Conservation (phyloP, 2,113 vertebrate species). For the Tinamus guttatus region DNA sequence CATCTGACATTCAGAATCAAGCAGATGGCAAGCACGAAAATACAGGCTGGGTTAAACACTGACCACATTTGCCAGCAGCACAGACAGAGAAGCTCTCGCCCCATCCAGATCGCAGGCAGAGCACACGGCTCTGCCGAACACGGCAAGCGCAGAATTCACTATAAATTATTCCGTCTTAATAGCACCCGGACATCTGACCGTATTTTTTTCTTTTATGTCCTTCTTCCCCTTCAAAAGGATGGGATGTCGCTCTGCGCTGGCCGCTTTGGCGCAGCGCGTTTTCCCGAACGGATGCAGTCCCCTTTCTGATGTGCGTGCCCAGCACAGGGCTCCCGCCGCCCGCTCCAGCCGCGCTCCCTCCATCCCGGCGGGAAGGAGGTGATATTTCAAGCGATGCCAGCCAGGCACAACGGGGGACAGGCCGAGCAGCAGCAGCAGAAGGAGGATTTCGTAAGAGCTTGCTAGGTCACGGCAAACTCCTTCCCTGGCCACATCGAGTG, state of each 20-base stretch:
- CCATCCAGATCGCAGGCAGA: constrained; percentile 60
- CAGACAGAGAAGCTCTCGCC: constrained; percentile 55
- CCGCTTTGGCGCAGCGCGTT: constrained; percentile 32
- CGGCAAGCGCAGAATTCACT: constrained; percentile 18
- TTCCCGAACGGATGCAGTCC: constrained; percentile 58
- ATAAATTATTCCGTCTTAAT: constrained; percentile 56
- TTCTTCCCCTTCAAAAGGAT: not conserved
- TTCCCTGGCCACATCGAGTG: constrained; percentile 54
- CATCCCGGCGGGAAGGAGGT: constrained; percentile 16
- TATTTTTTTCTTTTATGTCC: constrained; percentile 34
- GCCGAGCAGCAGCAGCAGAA: constrained; percentile 63
- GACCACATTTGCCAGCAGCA: constrained; percentile 69
- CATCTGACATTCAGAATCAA: constrained; percentile 70
- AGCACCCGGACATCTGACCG: constrained; percentile 59
- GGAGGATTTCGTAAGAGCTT: constrained; percentile 64
- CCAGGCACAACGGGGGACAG: constrained; percentile 30
- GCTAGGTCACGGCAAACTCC: constrained; percentile 44
- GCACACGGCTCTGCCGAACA: constrained; percentile 57
- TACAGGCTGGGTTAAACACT: constrained; percentile 71
- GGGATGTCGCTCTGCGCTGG: constrained; percentile 17
- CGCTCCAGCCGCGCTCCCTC: not conserved
- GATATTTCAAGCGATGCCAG: constrained; percentile 54
- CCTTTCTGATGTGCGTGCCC: constrained; percentile 62
- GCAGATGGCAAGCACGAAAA: constrained; percentile 71
- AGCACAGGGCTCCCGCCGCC: constrained; percentile 33